These are phyloP conservation scores for Augochlorella aurata DNA, from an alignment of 2,888 invertebrate species.

Conservation along the genomic window DNA sequence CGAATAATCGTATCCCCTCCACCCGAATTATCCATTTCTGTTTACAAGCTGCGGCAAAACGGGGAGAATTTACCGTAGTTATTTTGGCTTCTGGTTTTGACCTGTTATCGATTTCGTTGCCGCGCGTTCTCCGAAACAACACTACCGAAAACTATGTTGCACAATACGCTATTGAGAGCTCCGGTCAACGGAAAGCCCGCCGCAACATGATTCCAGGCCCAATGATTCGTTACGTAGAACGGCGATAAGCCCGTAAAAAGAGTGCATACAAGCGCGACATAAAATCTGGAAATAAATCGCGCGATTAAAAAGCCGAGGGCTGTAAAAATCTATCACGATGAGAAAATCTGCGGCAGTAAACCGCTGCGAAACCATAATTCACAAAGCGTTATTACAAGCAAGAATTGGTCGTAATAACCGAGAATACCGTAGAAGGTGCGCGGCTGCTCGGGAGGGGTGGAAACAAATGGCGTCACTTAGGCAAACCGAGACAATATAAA, in stretches of 20 bases:
- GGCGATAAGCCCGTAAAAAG: neutral
- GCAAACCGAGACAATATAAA: conserved; percentile 1
- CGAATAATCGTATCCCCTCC: too few species aligned
- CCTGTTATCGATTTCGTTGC: too few species aligned
- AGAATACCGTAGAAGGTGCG: neutral
- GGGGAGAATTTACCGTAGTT: too few species aligned
- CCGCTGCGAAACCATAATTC: neutral
- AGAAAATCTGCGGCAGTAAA: neutral
- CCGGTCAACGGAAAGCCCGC: too few species aligned
- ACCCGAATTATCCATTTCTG: too few species aligned
- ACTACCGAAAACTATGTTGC: too few species aligned
- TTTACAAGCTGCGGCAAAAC: too few species aligned
- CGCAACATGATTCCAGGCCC: neutral
- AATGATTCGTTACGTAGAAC: neutral
- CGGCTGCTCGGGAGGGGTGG: neutral
- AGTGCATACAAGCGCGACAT: neutral
- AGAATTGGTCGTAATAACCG: neutral
- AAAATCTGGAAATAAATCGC: neutral
- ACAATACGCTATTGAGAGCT: too few species aligned
- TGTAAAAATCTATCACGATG: neutral
- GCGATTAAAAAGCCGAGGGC: neutral
- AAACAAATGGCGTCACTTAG: neutral
- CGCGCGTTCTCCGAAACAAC: too few species aligned
- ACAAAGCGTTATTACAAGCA: neutral
- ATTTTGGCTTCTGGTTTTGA: too few species aligned